These are phyloP conservation scores for Chrysodeixis includens DNA, from an alignment of 2,888 invertebrate species.

Conservation along the genomic window DNA sequence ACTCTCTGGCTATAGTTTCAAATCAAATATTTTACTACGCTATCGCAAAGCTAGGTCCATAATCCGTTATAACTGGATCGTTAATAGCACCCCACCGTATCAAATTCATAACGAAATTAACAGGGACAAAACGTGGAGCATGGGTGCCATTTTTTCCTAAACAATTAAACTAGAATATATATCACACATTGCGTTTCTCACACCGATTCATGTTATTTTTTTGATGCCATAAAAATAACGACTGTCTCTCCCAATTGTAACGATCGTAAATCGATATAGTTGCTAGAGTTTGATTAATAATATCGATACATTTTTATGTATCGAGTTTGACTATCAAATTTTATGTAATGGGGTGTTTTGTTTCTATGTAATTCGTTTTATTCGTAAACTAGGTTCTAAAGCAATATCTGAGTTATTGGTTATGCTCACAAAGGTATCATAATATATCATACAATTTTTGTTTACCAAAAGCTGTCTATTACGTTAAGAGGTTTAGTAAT, in stretches of 20 bases:
- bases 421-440: background rate
- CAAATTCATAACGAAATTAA: conserved; percentile 78
- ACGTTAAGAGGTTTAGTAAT: background rate
- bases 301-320: conserved; percentile 49
- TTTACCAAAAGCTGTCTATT: conserved; percentile 1
- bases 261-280: conserved; percentile 77
- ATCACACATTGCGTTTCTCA: conserved; percentile 79
- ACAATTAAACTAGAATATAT: conserved; percentile 82
- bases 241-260: conserved; percentile 78
- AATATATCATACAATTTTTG: background rate
- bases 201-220: conserved; percentile 82
- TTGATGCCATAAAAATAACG: conserved; percentile 86
- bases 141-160: conserved; percentile 66
- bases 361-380: conserved; percentile 12
- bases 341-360: conserved; percentile 37
- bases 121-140: conserved; percentile 70
- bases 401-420: background rate
- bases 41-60: conserved; percentile 45
- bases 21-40: conserved; percentile 13
- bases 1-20: conserved; percentile 8
- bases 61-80: conserved; percentile 61
- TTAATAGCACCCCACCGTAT: conserved; percentile 71
- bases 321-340: conserved; percentile 42
- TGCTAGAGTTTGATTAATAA: conserved; percentile 71
- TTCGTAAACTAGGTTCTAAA: background rate